Evolutionary conservation across 2,113 vertebrate genomes (phyloP), one percentile per base, ranked within the genome.

Genomic region (Xiphorhynchus elegans): DNA sequence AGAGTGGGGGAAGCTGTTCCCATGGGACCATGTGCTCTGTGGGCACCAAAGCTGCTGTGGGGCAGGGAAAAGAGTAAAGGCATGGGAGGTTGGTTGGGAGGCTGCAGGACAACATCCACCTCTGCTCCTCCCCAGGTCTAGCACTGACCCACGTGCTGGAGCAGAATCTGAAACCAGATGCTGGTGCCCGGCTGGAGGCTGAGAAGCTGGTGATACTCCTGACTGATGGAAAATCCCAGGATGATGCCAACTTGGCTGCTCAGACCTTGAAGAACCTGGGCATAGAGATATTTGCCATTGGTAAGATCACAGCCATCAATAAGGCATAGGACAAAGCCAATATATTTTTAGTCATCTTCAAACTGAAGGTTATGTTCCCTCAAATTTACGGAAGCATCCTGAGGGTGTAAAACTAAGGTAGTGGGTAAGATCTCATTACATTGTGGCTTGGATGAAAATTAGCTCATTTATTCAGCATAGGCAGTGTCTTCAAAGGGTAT

Each of bases 191-290:
- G n/a, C 37, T 93, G 2, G 98, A 97, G 46, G 97, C 96, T 0
- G 98, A 98, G 7, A 98, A 98, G 58, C 79, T 99, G 80, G 81
- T 99, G 50, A 84, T 99, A 29, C 97, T 99, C 19, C 87, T 99
- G 96, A 99, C 99, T 1, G 99, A 99, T 11, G 99, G 99, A 40
- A 99, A 99, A 96, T 99, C 99, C 87, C 99, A 99, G 95, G 99
- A 99, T 25, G 98, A 99, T 5, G 99, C 98, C 72, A 97, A 93
- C 11, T 68, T 97, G 5, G 98, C 98, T 5, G 98, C 99, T 16
- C 97, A 84, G 67, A 96, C 94, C 8, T 97, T 99, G 89, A 99
- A 98, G 97, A 98, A 93, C 58, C 96, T 98, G 20, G 99, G 98
- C 11, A 98, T 99, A 29, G 98, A 99, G 83, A 98, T 99, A 97